Base-by-base conservation (phyloP, 2,888 invertebrate genomes). In the Tridacna gigas region DNA sequence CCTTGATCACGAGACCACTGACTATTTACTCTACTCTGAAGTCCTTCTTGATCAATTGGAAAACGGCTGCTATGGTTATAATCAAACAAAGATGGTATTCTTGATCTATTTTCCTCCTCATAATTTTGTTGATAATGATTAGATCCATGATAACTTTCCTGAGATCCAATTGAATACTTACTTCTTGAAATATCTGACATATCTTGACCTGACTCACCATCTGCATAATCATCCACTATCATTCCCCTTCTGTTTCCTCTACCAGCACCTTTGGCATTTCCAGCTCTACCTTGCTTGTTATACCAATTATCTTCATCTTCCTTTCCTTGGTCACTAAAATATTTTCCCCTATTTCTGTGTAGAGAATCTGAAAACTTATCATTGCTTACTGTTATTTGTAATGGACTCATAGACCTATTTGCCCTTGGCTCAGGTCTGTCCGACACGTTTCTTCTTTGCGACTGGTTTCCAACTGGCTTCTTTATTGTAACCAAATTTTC, bases 371-470 rank as follows among this genome's bases (percentile, higher is more conserved):
- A 45, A 48, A 69, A 83, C n/a, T 75, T 60, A n/a, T 85, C 85
- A 82, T 85, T 82, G 71, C 74, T 82, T 45, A 85, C 85, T 13
- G 85, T 85, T 28, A 85, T 85, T 71, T 85, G 82, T 63, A 85
- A 69, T 18, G 85, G 85, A 65, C 82, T 85, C n/a, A 80, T 78
- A 22, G 85, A 80, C 48, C 82, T 78, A 25, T 26, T 28, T 26
- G 37, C 51, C n/a, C 37, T 74, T 37, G 37, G 3, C 15, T 63
- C 7, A 13, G 12, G 69, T 69, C 37, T 69, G 20, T 28, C 48
- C 2, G 69, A 48, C 0, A 12, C 11, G 9, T 22, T 37, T n/a
- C 37, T 9, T 37, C 69, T 69, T 22, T 47, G 47, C 11, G 4
- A 0, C 13, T 47, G 12, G n/a, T 22, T 69, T n/a, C 48, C 48